Conservation (phyloP, 2,113 vertebrate genomes). For the Oophaga pumilio region DNA sequence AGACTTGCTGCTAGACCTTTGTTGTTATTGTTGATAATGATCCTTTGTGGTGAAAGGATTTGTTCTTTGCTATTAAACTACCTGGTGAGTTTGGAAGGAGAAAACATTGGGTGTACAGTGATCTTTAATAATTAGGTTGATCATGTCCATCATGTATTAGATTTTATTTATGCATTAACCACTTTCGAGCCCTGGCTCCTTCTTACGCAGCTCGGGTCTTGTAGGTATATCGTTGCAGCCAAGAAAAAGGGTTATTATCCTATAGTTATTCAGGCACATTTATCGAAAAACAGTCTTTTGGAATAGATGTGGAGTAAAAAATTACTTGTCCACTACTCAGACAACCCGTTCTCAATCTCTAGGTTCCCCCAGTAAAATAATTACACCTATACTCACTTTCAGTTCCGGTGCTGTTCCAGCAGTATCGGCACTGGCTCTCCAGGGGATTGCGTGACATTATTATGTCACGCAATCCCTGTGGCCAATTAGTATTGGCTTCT, state of each 20-base stretch:
- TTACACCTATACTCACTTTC: too few relatives aligned
- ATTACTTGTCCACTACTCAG: too few relatives aligned
- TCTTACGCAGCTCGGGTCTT: neutral
- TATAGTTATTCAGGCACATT: neutral
- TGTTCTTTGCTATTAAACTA: slow-evolving; percentile 14
- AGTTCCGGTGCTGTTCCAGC: too few relatives aligned
- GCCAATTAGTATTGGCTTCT: too few relatives aligned
- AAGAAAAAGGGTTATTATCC: neutral
- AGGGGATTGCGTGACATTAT: too few relatives aligned
- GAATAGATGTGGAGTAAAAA: neutral
- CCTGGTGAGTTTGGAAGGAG: neutral
- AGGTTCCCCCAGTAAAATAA: too few relatives aligned
- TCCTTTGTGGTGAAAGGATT: slow-evolving; percentile 9
- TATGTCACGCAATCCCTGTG: too few relatives aligned
- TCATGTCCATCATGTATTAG: slow-evolving; percentile 5
- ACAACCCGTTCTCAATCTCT: too few relatives aligned
- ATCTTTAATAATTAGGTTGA: neutral
- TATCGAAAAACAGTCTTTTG: neutral
- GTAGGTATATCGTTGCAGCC: neutral
- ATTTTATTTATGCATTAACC: slow-evolving; percentile 10
- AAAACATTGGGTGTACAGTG: neutral
- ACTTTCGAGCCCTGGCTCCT: neutral
- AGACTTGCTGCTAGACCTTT: slow-evolving; percentile 1
- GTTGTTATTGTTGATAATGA: neutral
- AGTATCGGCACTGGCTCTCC: too few relatives aligned